These are phyloP conservation scores for Micromussa lordhowensis DNA, from an alignment of 92 coral and sea anemone species.

Conservation along the genomic window DNA sequence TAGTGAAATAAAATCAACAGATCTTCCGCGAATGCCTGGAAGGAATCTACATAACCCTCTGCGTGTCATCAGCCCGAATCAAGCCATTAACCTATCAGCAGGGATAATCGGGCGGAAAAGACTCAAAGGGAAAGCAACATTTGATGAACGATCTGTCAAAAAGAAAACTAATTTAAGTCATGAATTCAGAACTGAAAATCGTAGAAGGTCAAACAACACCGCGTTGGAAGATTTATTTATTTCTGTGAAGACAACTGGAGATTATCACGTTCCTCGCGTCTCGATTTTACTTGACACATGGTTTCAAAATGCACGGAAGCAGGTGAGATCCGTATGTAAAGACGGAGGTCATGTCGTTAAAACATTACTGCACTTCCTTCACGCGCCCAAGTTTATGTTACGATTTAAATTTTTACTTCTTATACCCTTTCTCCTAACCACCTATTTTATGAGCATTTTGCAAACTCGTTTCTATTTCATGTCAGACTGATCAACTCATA, in stretches of 20 bases:
- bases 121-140: conserved; percentile 8
- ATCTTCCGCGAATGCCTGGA: conserved; percentile 11
- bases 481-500: not conserved
- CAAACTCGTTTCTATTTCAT: too few relatives aligned
- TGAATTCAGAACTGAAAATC: conserved; percentile 6
- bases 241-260: conserved; percentile 80
- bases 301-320: conserved; percentile 61
- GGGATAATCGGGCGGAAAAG: conserved; percentile 10
- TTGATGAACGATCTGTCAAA: not conserved
- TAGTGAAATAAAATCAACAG: conserved; percentile 27
- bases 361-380: not conserved
- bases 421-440: not conserved
- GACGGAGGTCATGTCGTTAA: not conserved
- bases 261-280: conserved; percentile 69
- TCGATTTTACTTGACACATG: conserved; percentile 67
- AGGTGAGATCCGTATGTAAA: conserved; percentile 47
- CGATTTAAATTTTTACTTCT: not conserved
- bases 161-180: not conserved
- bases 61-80: conserved; percentile 31
- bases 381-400: not conserved
- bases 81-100: conserved; percentile 20
- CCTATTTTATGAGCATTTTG: not conserved
- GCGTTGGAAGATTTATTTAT: conserved; percentile 76
- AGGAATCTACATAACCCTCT: conserved; percentile 23
- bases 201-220: conserved; percentile 24